These are phyloP conservation scores for Heliconius melpomene DNA, from an alignment of 1,140 invertebrate species.

Conservation along the genomic window DNA sequence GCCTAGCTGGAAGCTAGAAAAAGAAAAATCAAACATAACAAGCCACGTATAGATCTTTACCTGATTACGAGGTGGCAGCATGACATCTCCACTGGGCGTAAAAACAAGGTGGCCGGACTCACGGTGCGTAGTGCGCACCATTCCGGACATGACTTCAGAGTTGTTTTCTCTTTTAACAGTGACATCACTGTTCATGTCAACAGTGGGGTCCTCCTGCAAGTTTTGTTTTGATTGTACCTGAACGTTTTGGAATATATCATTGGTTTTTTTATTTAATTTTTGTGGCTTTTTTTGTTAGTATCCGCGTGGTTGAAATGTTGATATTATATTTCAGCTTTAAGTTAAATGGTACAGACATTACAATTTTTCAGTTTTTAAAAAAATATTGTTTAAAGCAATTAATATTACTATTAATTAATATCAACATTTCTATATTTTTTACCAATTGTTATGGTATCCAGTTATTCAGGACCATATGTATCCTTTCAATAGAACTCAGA, in stretches of 20 bases:
- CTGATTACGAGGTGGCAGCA: slow-evolving; percentile 60
- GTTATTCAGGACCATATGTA: too few relatives aligned
- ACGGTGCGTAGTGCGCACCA: slow-evolving; percentile 76
- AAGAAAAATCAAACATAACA: too few relatives aligned
- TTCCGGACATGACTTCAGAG: slow-evolving; percentile 74
- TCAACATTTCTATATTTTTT: too few relatives aligned
- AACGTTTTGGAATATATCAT: slow-evolving; percentile 21
- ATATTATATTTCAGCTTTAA: neutral
- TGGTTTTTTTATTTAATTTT: neutral
- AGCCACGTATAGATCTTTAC: neutral
- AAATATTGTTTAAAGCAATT: too few relatives aligned
- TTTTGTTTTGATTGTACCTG: slow-evolving; percentile 30
- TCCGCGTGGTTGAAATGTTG: neutral
- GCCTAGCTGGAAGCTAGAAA: too few relatives aligned
- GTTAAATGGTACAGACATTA: neutral
- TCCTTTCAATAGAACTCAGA: neutral
- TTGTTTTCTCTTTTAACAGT: slow-evolving; percentile 65
- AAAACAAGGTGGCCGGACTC: slow-evolving; percentile 77
- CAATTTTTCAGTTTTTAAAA: too few relatives aligned
- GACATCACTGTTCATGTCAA: slow-evolving; percentile 61
- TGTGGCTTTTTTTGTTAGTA: neutral
- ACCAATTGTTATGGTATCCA: too few relatives aligned
- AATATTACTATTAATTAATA: too few relatives aligned
- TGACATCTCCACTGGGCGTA: slow-evolving; percentile 75
- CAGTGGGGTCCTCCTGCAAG: slow-evolving; percentile 70